Evolutionary conservation across 2,113 vertebrate species (phyloP), one percentile per base, ranked within the genome.

Genomic region (Stigmatopora nigra): DNA sequence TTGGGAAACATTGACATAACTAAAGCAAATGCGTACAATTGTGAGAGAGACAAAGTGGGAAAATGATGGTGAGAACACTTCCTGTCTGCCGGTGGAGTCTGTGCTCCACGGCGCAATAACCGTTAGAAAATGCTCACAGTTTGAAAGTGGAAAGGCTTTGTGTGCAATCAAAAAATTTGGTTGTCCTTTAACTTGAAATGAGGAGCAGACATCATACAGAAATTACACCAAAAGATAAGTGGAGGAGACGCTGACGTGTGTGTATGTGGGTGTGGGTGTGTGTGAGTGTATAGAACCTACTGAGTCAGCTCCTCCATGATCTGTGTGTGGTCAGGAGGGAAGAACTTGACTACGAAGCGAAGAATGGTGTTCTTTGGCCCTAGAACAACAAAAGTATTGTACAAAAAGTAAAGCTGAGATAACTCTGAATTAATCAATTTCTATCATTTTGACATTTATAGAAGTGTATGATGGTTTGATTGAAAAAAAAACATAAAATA

Each of bases 281-380:
- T 2, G 11, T 47, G 58, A 12, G 65, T 38, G 66, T 9, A 0
- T 25, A 38, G 38, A 65, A 84, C 92, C 82, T 76, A 98, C 97
- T 96, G 94, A 84, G 95, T 98, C 79, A 99, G 89, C 71, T 98
- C 95, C 82, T 99, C 97, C 87, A 94, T 89, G 65, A 99, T 91
- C 73, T 98, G 95, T 14, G 93, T 91, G 0, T 97, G 95, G 88
- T 98, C 97, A 38, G 95, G 95, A 51, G 95, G 95, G 80, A 99
- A 99, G 88, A 98, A 99, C 84, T 99, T 99, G 86, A 99, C 97
- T 85, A 98, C 95, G 56, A 98, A 98, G 61, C 92, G 95, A 41
- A 98, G 89, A 70, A 96, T 90, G 69, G 93, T 90, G 11, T 95
- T 93, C 84, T 96, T 97, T 12, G 95, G 95, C 77, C 96, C 95